Evolutionary conservation across 1,140 invertebrate genomes (phyloP), one percentile per base, ranked within the genome.

Genomic region (Hylaeus volcanicus): DNA sequence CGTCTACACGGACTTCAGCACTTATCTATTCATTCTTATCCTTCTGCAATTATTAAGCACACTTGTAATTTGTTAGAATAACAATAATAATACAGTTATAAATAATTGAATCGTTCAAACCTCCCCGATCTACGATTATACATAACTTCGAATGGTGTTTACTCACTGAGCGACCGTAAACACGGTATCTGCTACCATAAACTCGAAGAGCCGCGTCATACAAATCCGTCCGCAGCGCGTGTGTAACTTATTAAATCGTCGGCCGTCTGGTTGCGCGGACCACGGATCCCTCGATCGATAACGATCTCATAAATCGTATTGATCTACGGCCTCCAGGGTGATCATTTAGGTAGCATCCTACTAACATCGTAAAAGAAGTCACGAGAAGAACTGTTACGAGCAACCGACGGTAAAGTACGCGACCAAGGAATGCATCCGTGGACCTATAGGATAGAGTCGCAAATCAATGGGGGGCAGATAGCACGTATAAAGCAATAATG

Each of bases 221-320:
- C 43, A 5, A 75, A 71, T n/a, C 11, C 14, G 15, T 55, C n/a
- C 3, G 4, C 37, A 26, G 26, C 39, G 51, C 14, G 63, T 5
- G 64, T 43, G 43, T 9, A 63, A 61, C 12, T 72, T 78, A 55
- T 78, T 71, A 72, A 78, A 63, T 63, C 69, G 15, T 72, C 58
- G 69, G n/a, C 41, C 45, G 56, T 77, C 70, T 72, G 39, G 41
- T 39, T 60, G 43, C 51, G 14, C n/a, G n/a, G 37, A 6, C 43
- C 9, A 14, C 5, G 63, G 15, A n/a, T 63, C 39, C 39, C 3
- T 11, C 37, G 12, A 14, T 11, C 66, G 41, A 11, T 55, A 55
- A 71, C 56, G 48, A 65, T 56, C 70, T 6, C 8, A 64, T 79
- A 72, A 79, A 79, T 79, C 70, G 61, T 45, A 45, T 45, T 65